Conservation (phyloP, 2,888 invertebrate species). For the Julus scanicus region DNA sequence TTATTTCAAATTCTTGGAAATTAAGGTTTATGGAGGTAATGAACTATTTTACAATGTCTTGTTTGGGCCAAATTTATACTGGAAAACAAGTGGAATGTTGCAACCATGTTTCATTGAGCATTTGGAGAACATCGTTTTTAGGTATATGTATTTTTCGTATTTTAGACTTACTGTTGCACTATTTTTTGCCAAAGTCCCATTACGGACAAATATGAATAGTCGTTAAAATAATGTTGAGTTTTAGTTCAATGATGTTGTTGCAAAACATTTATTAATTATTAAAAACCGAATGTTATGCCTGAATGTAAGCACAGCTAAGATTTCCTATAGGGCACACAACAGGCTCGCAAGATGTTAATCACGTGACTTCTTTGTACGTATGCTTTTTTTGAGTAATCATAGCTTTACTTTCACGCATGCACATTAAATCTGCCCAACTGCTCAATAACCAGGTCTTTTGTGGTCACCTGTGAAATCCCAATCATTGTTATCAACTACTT, state of each 20-base stretch:
- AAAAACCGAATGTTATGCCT: neutral
- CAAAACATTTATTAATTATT: neutral
- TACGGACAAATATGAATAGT: neutral
- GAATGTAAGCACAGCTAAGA: neutral
- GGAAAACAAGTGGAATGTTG: neutral
- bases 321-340: neutral
- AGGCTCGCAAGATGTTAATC: neutral
- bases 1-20: neutral
- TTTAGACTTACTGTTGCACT: neutral
- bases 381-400: neutral
- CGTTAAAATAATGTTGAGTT: neutral
- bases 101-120: constrained; percentile 41
- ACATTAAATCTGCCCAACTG: neutral
- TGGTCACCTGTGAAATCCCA: neutral
- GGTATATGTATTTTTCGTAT: constrained; percentile 20
- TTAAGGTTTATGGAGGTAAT: neutral
- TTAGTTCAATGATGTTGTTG: neutral
- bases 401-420: neutral
- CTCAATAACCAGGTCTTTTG: neutral
- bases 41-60: neutral
- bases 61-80: neutral
- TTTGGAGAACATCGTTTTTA: neutral
- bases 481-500: neutral
- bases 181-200: neutral
- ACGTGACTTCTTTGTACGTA: neutral